Evolutionary conservation across 2,888 invertebrate species (phyloP).

Genomic region (Drosophila vallismaia): DNA sequence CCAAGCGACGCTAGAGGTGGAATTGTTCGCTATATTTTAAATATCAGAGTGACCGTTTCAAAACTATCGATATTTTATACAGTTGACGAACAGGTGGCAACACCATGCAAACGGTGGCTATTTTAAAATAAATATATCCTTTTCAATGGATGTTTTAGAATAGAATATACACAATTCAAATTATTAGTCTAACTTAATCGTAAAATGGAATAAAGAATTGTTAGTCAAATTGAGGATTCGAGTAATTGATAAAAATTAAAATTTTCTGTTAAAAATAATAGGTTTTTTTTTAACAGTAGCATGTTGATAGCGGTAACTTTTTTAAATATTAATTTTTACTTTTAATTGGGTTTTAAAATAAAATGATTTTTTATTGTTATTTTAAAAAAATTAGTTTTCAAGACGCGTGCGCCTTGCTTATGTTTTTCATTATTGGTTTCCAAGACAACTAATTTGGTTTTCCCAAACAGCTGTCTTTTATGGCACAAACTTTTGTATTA

Average conservation of each 20-base stretch:
- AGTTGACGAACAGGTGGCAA: neutral
- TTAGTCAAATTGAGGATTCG: too few species aligned
- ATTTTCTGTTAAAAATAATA: neutral
- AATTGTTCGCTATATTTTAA: neutral
- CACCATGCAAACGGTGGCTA: too few species aligned
- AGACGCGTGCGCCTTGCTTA: neutral
- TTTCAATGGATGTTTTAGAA: too few species aligned
- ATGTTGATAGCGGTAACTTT: neutral
- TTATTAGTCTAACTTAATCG: too few species aligned
- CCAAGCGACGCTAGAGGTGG: conserved; percentile 6
- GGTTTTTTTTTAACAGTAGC: neutral
- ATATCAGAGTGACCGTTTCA: neutral
- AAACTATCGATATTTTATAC: neutral
- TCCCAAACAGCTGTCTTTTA: conserved; percentile 1
- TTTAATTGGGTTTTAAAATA: neutral
- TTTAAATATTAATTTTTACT: neutral
- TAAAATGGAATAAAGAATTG: too few species aligned
- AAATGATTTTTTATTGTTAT: neutral
- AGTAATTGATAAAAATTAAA: neutral
- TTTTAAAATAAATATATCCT: too few species aligned
- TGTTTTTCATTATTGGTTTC: conserved; percentile 12
- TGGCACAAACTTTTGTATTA: neutral
- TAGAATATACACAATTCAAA: too few species aligned
- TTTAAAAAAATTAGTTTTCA: neutral
- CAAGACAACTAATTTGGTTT: conserved; percentile 10